Base-by-base conservation (phyloP, 37 sponge, comb jelly and placozoan species). In the Dysidea cf. avara region DNA sequence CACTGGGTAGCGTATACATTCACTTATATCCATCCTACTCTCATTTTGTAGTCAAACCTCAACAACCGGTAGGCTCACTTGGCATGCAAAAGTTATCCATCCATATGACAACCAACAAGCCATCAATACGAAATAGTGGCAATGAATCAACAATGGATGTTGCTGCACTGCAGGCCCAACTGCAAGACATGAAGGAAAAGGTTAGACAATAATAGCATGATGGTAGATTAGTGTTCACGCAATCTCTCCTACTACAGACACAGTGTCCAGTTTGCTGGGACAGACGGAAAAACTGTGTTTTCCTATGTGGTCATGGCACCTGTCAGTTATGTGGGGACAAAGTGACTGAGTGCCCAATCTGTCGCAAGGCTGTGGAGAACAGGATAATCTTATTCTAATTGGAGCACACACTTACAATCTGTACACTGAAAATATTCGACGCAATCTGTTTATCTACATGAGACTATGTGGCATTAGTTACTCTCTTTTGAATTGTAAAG, bases 191-290 rank as follows among this genome's bases (percentile, higher is more conserved):
- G 71, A 86, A 69, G 30, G 95, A 90, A 25, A 87, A 91, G 93
- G 92, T 91, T 28, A 33, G 74, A 30, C n/a, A 34, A 0, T 13
- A 22, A 37, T 16, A 3, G 56, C 18, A 11, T 25, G 53, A 49
- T 20, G 31, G 7, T 25, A n/a, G 17, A 7, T 20, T 18, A 7
- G 22, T 35, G 31, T 35, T 11, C 66, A 53, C 40, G 30, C 43
- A 40, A 36, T 77, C 43, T 54, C 60, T 50, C 78, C 18, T 71
- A 2, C 29, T 74, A 46, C 68, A 90, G 92, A 76, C 83, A 1
- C 87, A 69, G 64, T 94, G 94, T 63, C 86, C 83, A 9, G 92
- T 94, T 32, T 94, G 94, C 36, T 85, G 80, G 86, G 94, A 94
- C 28, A 74, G 94, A 1, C 53, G 72, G 21, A 94, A 82, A 80